Evolutionary conservation across 2,113 vertebrate species (phyloP), one percentile per base, ranked within the genome.

Genomic region (Orientallactaga bullata): DNA sequence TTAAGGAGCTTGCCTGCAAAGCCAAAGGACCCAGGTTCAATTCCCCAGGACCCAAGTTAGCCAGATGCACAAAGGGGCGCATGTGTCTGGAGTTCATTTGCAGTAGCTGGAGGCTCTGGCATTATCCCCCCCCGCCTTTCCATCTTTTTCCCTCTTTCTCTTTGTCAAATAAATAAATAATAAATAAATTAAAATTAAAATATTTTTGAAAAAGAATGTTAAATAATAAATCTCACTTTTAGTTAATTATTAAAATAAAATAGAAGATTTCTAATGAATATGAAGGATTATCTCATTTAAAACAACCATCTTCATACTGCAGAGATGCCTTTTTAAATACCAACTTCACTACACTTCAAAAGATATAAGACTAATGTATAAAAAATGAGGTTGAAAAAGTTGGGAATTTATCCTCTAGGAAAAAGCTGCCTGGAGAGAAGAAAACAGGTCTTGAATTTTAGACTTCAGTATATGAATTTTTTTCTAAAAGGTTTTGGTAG

Each of bases 401-500:
- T 66, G 24, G 28, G 32, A 88, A 77, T 82, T 66, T 51, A 66
- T 90, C 13, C 84, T 74, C 10, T 60, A 47, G 5, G 83, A 92
- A 73, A 96, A 90, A 66, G 16, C 28, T 73, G 9, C 10, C 42
- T 42, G 42, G 39, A 85, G 72, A 80, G n/a, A 63, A 88, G 17
- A 85, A 95, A 83, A 83, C 7, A 51, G 17, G 4, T n/a, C 23
- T 74, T 94, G 60, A 85, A 88, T 88, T 92, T 82, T 55, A 93
- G 76, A 93, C 5, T 61, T 74, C 93, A 85, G 63, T 92, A 35
- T 82, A 32, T 55, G 5, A 71, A n/a, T 61, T 83, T 66, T 74
- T 76, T 92, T 30, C 81, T 87, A 92, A 95, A 90, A 10, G 30
- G 51, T 84, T 84, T 61, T 85, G n/a, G 74, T 66, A 47, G 23